Evolutionary conservation across 2,888 invertebrate genomes (phyloP).

Genomic region (Chrysolina americana): DNA sequence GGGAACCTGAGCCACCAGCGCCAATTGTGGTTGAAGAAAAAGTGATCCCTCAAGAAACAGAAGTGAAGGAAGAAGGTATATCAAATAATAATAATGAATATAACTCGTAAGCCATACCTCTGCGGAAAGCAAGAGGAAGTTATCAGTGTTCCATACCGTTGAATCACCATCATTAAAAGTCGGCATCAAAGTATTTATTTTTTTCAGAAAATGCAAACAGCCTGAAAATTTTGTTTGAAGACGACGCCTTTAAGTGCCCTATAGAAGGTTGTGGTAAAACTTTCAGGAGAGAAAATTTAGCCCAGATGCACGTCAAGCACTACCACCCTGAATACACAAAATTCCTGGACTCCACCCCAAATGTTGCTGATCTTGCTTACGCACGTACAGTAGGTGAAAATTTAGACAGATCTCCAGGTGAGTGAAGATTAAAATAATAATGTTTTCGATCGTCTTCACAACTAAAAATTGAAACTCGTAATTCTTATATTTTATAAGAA

Average conservation of each 20-base stretch:
- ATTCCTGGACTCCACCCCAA: constrained; percentile 85
- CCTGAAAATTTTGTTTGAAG: constrained; percentile 73
- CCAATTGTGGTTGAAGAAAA: constrained; percentile 27
- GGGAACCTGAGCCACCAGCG: constrained; percentile 22
- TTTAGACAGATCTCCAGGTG: constrained; percentile 66
- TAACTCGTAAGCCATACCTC: too few relatives aligned
- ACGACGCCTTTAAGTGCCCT: constrained; percentile 80
- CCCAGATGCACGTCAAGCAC: constrained; percentile 95
- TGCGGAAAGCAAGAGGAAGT: too few relatives aligned
- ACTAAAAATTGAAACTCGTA: too few relatives aligned
- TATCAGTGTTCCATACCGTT: too few relatives aligned
- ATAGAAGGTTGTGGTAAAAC: constrained; percentile 89
- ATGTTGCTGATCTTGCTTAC: constrained; percentile 88
- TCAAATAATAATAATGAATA: not conserved
- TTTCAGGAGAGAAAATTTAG: constrained; percentile 90
- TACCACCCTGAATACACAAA: constrained; percentile 88
- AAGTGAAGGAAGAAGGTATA: constrained; percentile 54
- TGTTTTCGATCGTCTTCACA: not conserved
- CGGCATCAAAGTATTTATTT: constrained; percentile 48
- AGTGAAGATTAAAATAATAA: not conserved
- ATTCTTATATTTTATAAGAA: too few relatives aligned
- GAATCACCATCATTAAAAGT: too few relatives aligned
- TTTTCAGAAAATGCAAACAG: constrained; percentile 56
- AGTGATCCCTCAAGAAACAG: constrained; percentile 31
- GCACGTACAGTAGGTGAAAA: constrained; percentile 81